phyloP scores from a whole-genome alignment of 2,888 invertebrate species.

The Nowickia ferox region DNA sequence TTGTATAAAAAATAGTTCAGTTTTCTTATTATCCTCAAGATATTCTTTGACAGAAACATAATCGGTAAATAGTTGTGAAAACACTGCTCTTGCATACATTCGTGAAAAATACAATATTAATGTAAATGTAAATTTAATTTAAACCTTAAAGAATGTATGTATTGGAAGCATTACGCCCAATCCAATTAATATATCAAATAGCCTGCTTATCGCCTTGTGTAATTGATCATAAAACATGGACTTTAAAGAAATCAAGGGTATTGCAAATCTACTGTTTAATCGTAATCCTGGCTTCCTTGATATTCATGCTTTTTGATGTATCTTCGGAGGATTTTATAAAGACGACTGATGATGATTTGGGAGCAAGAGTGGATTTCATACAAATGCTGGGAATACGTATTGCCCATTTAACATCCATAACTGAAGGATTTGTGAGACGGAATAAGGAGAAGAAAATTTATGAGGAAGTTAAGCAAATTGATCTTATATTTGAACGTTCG shows the following conservation, averaged over 20 bases:
- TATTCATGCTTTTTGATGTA: constrained; percentile 74
- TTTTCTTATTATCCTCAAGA: constrained; percentile 13
- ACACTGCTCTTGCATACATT: neutral
- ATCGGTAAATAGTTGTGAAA: constrained; percentile 7
- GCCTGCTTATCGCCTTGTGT: constrained; percentile 75
- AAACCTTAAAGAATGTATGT: constrained; percentile 75
- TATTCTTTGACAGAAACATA: neutral
- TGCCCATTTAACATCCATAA: constrained; percentile 77
- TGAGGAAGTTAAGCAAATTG: constrained; percentile 77
- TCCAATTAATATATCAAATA: constrained; percentile 75
- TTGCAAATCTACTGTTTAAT: constrained; percentile 75
- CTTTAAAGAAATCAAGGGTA: constrained; percentile 71
- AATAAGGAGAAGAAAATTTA: constrained; percentile 74
- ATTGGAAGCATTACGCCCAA: constrained; percentile 73
- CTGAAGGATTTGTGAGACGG: constrained; percentile 77
- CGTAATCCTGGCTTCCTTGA: constrained; percentile 70
- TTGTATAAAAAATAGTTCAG: constrained; percentile 12
- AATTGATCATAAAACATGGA: constrained; percentile 71
- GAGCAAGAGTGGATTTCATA: constrained; percentile 79
- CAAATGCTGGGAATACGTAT: constrained; percentile 79
- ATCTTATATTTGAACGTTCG: constrained; percentile 76
- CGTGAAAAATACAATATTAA: too few relatives aligned
- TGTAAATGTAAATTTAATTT: neutral
- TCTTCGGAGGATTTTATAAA: constrained; percentile 69
- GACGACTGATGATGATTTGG: constrained; percentile 73